phyloP scores from a whole-genome alignment of 2,113 vertebrate species.

The Phylloscopus whistleri region DNA sequence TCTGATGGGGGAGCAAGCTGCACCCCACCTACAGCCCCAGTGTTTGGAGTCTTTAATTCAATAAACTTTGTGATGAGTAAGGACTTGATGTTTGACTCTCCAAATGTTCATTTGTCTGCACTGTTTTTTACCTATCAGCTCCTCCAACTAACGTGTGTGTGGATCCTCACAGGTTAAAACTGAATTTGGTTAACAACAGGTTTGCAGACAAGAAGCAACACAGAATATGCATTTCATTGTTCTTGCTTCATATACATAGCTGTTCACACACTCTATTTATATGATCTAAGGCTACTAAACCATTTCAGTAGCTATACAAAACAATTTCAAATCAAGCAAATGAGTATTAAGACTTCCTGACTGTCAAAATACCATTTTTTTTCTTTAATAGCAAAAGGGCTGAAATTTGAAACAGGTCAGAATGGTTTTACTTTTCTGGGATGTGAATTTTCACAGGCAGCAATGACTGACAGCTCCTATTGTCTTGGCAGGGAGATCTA shows the following conservation, averaged over 20 bases:
- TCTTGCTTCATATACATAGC: not conserved
- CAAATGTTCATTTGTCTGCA: not conserved
- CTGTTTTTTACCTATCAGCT: not conserved
- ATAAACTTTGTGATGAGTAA: not conserved
- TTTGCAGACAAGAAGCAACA: not conserved
- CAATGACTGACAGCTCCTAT: not conserved
- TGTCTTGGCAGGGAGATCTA: not conserved
- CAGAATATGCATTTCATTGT: not conserved
- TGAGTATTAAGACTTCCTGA: not conserved
- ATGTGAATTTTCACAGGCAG: not conserved
- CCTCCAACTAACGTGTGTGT: not conserved
- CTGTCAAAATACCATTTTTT: not conserved
- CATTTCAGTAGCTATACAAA: not conserved
- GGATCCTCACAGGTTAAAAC: not conserved
- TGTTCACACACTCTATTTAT: not conserved
- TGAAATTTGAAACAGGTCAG: not conserved
- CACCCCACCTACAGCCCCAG: not conserved
- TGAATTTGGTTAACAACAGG: not conserved
- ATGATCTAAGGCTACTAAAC: not conserved
- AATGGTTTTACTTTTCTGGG: not conserved
- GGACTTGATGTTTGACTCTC: not conserved
- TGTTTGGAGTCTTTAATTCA: not conserved
- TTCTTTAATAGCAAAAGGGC: not conserved
- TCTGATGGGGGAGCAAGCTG: not conserved
- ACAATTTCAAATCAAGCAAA: not conserved